phyloP scores from a whole-genome alignment of 2,797 vertebrate genomes.

The Glossophaga mutica region DNA sequence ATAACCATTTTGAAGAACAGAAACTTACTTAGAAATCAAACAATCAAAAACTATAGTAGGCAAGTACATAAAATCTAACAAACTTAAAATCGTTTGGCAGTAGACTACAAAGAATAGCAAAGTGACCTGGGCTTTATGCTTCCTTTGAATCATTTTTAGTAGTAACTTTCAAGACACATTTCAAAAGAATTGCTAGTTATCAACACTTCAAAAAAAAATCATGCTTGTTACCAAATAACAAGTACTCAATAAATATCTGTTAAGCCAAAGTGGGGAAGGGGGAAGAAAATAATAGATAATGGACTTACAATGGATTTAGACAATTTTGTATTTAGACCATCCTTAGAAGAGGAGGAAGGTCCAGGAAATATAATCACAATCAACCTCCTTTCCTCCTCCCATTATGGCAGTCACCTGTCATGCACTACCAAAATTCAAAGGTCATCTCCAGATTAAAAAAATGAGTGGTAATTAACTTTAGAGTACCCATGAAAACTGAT shows the following conservation, averaged over 20 bases:
- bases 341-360: neutral
- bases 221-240: neutral
- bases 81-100: neutral
- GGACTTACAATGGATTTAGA: neutral
- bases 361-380: neutral
- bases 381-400: neutral
- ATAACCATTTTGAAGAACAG: neutral
- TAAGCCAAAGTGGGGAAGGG: neutral
- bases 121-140: neutral
- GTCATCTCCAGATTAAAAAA: slow-evolving; percentile 11
- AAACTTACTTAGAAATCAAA: neutral
- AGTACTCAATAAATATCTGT: neutral
- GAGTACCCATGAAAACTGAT: neutral
- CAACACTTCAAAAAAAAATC: neutral
- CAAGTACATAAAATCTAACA: neutral
- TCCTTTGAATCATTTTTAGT: neutral
- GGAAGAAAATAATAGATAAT: neutral
- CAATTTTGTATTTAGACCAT: neutral
- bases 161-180: neutral
- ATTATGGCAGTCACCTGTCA: neutral
- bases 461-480: neutral
- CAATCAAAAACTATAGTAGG: neutral
- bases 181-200: neutral
- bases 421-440: neutral
- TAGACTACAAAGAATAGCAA: neutral